These are phyloP conservation scores for Gulo gulo DNA, from an alignment of 2,113 vertebrate genomes.

Conservation along the genomic window DNA sequence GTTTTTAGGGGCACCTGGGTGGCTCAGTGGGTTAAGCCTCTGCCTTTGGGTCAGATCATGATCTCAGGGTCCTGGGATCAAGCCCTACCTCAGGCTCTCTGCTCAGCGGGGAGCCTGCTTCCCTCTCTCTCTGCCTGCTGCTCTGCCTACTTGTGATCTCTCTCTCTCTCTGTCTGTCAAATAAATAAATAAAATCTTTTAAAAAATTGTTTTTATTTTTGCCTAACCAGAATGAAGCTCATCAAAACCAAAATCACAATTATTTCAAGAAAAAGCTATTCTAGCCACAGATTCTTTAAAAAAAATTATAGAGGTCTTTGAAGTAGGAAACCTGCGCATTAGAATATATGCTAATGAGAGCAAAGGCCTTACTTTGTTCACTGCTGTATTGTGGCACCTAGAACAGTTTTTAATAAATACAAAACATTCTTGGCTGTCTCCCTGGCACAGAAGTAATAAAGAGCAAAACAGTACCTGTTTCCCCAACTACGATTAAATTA, in stretches of 20 bases:
- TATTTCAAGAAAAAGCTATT: not conserved
- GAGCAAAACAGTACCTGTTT: not conserved
- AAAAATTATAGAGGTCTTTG: not conserved
- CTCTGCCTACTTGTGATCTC: no score
- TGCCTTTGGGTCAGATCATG: no score
- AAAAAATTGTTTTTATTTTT: not conserved
- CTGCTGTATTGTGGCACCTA: not conserved
- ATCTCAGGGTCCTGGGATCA: no score
- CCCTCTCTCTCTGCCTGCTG: no score
- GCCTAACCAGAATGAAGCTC: not conserved
- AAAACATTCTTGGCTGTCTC: not conserved
- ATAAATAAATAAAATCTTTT: no score
- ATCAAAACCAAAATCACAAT: not conserved
- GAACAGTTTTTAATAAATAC: not conserved
- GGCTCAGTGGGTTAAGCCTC: no score
- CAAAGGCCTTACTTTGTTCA: not conserved
- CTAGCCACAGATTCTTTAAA: not conserved
- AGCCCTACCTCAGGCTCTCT: no score
- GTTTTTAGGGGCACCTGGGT: not conserved
- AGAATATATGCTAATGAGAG: not conserved
- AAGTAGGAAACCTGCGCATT: not conserved
- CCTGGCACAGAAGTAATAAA: not conserved
- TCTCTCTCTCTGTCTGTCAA: no score
- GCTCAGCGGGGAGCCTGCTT: no score
- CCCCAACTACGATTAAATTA: not conserved